Evolutionary conservation across 2,888 invertebrate genomes (phyloP), one percentile per base, ranked within the genome.

Genomic region (Plebejus argus): DNA sequence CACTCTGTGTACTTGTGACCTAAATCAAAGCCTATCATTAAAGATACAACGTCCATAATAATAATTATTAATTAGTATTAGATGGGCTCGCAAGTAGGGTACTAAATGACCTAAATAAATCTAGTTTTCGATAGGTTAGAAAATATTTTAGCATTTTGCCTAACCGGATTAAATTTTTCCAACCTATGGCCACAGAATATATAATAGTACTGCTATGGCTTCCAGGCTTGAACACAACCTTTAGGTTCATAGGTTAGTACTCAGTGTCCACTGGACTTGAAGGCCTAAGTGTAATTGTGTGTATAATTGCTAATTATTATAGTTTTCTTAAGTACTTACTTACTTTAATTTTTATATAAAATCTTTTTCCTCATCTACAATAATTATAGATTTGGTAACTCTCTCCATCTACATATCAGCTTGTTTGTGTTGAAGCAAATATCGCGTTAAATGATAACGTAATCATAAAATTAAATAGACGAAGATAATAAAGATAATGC

Each of bases 81-180:
- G 61, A 12, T 23, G 23, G 28, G 15, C 23, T 61, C 66, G 28
- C 33, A 66, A 28, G 18, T n/a, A n/a, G n/a, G n/a, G n/a, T 33
- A 61, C 12, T 61, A 66, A 66, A 28, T 66, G 15, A 66, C 5
- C 28, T 66, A 33, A 33, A 28, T 15, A 66, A 66, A 12, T 28
- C 28, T 66, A 66, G 28, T 66, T 33, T 66, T 66, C 12, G 28
- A 6, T 7, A 66, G 28, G 18, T 28, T 18, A 7, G 18, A 66
- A 66, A 66, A 18, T 33, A 66, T 28, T 66, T 33, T 18, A 66
- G 28, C 15, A 18, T 66, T 74, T 72, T 49, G 45, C 28, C 23
- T 74, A 74, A 74, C 53, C 12, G 49, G 74, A 23, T 74, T 74
- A 74, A 49, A 74, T 74, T 74, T 74, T 74, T 74, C 10, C 49